Percentiles rank a stretch among this genome's conserved stretches.
These are phyloP conservation scores for Apocheima hispidaria DNA, from an alignment of 2,888 invertebrate genomes.

Conservation along the genomic window DNA sequence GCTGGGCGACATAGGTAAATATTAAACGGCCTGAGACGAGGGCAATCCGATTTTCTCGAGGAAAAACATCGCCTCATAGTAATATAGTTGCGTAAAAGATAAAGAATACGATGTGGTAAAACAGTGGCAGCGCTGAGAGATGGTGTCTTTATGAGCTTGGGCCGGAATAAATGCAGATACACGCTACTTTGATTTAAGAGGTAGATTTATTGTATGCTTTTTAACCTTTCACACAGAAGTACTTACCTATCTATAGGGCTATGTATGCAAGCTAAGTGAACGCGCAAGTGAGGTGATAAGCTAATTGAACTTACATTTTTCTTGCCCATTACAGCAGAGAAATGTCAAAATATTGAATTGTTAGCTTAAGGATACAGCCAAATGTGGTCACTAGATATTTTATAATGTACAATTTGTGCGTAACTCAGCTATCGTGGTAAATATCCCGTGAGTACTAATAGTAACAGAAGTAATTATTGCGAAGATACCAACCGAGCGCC, in stretches of 20 bases:
- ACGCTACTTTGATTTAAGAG: neutral
- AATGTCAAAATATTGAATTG: no score
- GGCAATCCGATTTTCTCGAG: conserved; percentile 37
- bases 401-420: no score
- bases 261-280: neutral
- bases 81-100: conserved; percentile 18
- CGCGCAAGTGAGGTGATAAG: no score
- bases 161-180: neutral
- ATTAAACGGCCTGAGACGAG: conserved; percentile 34
- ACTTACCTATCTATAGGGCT: neutral
- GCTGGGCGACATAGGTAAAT: conserved; percentile 37
- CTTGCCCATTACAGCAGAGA: no score
- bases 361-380: no score
- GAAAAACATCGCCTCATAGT: conserved; percentile 20
- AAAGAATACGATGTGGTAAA: conserved; percentile 8
- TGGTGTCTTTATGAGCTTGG: neutral
- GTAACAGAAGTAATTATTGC: no score
- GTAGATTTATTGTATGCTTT: no score
- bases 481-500: no score
- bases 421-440: no score
- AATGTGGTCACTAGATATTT: no score
- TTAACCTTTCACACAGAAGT: neutral
- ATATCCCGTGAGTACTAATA: no score
- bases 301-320: no score
- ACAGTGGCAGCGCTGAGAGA: conserved; percentile 7